These are phyloP conservation scores for Staurois parvus DNA, from an alignment of 2,797 vertebrate genomes.

Conservation along the genomic window DNA sequence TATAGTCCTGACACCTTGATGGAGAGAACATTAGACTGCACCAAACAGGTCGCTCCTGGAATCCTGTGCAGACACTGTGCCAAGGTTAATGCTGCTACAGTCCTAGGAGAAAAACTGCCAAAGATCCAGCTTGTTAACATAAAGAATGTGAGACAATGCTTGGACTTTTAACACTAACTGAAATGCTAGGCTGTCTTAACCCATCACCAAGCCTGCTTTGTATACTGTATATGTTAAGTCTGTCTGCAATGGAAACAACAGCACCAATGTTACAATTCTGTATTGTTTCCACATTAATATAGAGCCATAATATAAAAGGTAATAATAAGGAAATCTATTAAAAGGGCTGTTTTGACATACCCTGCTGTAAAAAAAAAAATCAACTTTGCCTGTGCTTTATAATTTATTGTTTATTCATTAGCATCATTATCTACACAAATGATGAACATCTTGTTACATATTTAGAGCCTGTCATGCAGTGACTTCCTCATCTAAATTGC, in stretches of 20 bases:
- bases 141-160: background rate
- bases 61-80: slow-evolving; percentile 43
- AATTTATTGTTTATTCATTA: background rate
- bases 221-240: background rate
- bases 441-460: background rate
- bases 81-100: slow-evolving; percentile 56
- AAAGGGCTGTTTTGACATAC: no score
- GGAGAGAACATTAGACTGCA: slow-evolving; percentile 42
- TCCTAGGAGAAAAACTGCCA: slow-evolving; percentile 27
- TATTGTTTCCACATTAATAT: no score
- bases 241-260: background rate
- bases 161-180: background rate
- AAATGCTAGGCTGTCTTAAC: slow-evolving; percentile 18
- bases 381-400: background rate
- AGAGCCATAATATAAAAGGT: no score
- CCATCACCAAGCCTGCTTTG: background rate
- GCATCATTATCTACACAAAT: background rate
- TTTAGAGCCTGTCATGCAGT: background rate
- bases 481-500: background rate
- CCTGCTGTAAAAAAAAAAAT: background rate
- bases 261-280: background rate
- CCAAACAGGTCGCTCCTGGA: slow-evolving; percentile 54
- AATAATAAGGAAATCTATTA: background rate
- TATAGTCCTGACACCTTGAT: slow-evolving; percentile 39
- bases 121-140: slow-evolving; percentile 41